These are phyloP conservation scores for Palythoa grandiflora DNA, from an alignment of 92 coral and sea anemone species.

Conservation along the genomic window DNA sequence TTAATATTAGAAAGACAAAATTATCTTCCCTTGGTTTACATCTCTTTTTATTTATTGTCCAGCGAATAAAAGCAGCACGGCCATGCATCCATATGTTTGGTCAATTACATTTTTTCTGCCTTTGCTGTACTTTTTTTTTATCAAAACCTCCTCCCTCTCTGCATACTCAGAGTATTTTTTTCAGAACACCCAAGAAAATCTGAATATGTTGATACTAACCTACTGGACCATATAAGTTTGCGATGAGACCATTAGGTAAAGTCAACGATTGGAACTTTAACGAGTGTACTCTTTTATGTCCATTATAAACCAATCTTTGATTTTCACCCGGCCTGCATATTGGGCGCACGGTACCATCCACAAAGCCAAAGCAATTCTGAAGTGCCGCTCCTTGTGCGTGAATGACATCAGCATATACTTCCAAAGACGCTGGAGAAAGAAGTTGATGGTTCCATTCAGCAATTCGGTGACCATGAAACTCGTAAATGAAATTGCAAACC, in stretches of 20 bases:
- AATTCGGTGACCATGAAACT: conserved; percentile 41
- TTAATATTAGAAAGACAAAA: conserved; percentile 5
- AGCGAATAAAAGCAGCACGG: neutral
- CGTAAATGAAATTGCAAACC: conserved; percentile 36
- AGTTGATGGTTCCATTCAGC: conserved; percentile 47
- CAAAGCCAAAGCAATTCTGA: conserved; percentile 3
- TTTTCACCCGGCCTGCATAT: conserved; percentile 33
- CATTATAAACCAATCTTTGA: conserved; percentile 10
- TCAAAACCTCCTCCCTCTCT: conserved; percentile 9
- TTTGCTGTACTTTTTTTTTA: conserved; percentile 11
- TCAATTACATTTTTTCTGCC: conserved; percentile 3
- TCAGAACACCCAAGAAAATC: conserved; percentile 3
- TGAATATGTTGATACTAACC: conserved; percentile 16
- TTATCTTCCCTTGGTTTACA: conserved; percentile 1
- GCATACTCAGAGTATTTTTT: neutral
- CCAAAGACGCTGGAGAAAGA: conserved; percentile 20
- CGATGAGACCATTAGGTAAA: conserved; percentile 20
- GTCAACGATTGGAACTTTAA: conserved; percentile 30
- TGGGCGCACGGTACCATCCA: neutral
- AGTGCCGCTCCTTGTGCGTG: neutral
- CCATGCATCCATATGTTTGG: conserved; percentile 5
- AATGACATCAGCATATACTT: conserved; percentile 41
- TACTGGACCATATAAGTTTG: conserved; percentile 12
- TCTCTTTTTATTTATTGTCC: conserved; percentile 5
- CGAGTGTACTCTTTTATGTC: conserved; percentile 7